Conservation (phyloP, 2,888 invertebrate species). For the Drosophila leonis region DNA sequence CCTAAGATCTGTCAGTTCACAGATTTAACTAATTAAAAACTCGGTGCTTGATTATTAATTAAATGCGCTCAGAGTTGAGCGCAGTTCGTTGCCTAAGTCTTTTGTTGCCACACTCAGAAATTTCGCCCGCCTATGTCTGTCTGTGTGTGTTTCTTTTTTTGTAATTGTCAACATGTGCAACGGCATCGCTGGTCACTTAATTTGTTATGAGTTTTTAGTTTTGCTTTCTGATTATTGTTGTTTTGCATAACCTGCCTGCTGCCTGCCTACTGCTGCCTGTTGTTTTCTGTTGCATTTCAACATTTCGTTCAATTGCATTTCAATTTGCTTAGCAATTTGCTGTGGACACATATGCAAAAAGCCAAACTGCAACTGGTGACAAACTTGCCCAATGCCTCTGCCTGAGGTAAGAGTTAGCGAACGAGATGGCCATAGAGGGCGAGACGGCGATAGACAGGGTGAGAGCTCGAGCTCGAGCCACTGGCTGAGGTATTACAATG, state of each 20-base stretch:
- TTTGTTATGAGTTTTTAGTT: slow-evolving; percentile 33
- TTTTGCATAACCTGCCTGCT: slow-evolving; percentile 60
- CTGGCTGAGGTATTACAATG: slow-evolving; percentile 14
- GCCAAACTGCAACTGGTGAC: slow-evolving; percentile 46
- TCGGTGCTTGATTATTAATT: slow-evolving; percentile 22
- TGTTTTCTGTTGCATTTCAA: slow-evolving; percentile 55
- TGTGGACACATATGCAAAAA: slow-evolving; percentile 47
- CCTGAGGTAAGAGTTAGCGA: slow-evolving; percentile 5
- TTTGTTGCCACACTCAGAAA: slow-evolving; percentile 48
- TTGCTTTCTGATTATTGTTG: slow-evolving; percentile 28
- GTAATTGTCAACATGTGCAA: slow-evolving; percentile 51
- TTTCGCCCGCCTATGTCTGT: slow-evolving; percentile 14
- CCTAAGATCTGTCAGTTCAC: slow-evolving; percentile 1
- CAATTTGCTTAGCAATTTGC: slow-evolving; percentile 68
- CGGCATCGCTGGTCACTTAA: slow-evolving; percentile 34
- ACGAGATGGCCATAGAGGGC: neutral
- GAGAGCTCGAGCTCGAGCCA: neutral
- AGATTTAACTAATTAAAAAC: slow-evolving; percentile 61
- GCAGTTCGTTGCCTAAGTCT: slow-evolving; percentile 79
- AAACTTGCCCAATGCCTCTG: slow-evolving; percentile 34
- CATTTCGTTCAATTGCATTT: slow-evolving; percentile 73
- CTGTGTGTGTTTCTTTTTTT: neutral
- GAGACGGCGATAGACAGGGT: neutral
- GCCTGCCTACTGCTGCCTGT: slow-evolving; percentile 10
- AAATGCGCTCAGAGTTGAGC: slow-evolving; percentile 6